These are phyloP conservation scores for Chaetogeoica ovagalla DNA, from an alignment of 2,888 invertebrate species.

Conservation along the genomic window DNA sequence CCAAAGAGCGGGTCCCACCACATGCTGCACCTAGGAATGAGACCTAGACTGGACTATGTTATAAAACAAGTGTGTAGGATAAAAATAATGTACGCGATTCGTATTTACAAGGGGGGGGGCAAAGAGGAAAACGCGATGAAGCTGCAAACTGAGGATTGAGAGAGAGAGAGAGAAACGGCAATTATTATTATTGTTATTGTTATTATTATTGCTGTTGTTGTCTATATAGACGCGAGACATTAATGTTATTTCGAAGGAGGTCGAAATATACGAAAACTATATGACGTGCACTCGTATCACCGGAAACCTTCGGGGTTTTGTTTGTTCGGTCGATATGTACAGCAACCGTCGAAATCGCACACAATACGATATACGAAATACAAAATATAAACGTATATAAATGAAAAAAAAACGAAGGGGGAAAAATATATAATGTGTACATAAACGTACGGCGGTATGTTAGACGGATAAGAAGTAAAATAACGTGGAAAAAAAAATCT, in stretches of 20 bases:
- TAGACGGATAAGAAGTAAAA: neutral
- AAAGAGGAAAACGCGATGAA: too few relatives aligned
- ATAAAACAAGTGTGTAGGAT: too few relatives aligned
- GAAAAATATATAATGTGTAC: neutral
- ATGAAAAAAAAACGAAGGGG: too few relatives aligned
- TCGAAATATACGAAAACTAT: neutral
- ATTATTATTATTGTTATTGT: too few relatives aligned
- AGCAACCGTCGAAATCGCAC: neutral
- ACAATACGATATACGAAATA: slow-evolving; percentile 5
- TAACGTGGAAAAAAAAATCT: neutral
- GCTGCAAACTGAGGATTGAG: too few relatives aligned
- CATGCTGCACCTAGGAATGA: too few relatives aligned
- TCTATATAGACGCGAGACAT: neutral
- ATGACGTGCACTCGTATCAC: neutral
- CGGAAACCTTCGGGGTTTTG: slow-evolving; percentile 2
- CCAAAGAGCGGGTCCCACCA: too few relatives aligned
- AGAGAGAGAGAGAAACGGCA: too few relatives aligned
- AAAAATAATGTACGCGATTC: too few relatives aligned
- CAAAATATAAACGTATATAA: slow-evolving; percentile 1
- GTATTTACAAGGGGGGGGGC: too few relatives aligned
- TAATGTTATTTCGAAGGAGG: neutral
- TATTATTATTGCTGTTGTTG: too few relatives aligned
- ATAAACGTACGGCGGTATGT: neutral
- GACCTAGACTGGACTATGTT: too few relatives aligned
- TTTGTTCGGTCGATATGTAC: neutral